Evolutionary conservation across 2,113 vertebrate genomes (phyloP).

Genomic region (Emydocephalus ijimae): DNA sequence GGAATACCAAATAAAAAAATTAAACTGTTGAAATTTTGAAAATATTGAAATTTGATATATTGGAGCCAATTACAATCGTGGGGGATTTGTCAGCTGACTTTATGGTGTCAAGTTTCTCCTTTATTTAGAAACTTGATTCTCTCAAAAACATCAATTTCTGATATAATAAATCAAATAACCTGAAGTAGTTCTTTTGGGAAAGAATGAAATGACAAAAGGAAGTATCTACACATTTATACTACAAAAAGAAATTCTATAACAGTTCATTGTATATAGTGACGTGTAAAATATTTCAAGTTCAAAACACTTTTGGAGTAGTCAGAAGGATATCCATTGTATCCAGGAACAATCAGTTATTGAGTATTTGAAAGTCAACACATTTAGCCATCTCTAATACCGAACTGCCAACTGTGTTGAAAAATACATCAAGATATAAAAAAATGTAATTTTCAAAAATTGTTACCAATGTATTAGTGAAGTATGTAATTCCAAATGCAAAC

Average conservation of each 20-base stretch:
- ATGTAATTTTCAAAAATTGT: not conserved
- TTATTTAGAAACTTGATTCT: too few species aligned
- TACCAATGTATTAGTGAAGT: not conserved
- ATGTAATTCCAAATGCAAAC: constrained; percentile 11
- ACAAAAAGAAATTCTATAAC: too few species aligned
- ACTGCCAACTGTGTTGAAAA: not conserved
- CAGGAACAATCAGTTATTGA: not conserved
- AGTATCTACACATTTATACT: too few species aligned
- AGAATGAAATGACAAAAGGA: too few species aligned
- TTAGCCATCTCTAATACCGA: not conserved
- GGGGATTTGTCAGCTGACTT: not conserved
- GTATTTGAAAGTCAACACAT: not conserved
- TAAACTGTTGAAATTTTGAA: not conserved
- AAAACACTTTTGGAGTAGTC: not conserved
- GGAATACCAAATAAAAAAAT: not conserved
- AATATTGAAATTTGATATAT: not conserved
- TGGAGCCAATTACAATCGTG: not conserved
- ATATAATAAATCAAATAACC: too few species aligned
- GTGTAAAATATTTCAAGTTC: too few species aligned
- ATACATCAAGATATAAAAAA: not conserved
- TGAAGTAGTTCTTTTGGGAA: too few species aligned
- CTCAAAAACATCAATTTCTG: too few species aligned
- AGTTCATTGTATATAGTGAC: too few species aligned
- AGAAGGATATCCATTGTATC: not conserved
- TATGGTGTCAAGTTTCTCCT: too few species aligned